Evolutionary conservation across 2,888 invertebrate genomes (phyloP), one percentile per base, ranked within the genome.

Genomic region (Pandemis heparana): DNA sequence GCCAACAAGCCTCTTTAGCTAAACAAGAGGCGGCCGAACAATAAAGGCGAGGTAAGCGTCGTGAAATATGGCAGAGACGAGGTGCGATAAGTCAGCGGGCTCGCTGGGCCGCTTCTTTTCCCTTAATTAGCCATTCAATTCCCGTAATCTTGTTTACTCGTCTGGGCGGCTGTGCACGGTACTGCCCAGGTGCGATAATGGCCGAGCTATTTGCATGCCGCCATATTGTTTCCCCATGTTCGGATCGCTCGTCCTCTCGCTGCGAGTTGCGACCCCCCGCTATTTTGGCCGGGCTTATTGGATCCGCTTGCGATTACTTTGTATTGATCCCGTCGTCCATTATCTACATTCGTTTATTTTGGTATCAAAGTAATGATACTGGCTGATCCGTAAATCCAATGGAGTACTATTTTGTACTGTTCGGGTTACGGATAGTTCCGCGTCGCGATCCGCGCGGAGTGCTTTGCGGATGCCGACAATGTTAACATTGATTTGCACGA

Each of bases 141-240:
- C 93, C 90, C 94, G 94, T 94, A 94, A 93, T 94, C 92, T 94
- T 94, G 94, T 94, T 94, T 92, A 92, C 93, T 91, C 90, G 92
- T 85, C 87, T 90, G 87, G 82, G 85, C 84, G 86, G 87, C 87
- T 85, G 86, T 56, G 72, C 68, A 62, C 72, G 72, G 84, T 85
- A 89, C 92, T 91, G 92, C 89, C 92, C 94, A 94, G 94, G 94
- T 94, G 94, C 92, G 94, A 94, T 94, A 94, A 94, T 94, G 92
- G 94, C 90, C 89, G 89, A 87, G 92, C 90, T 93, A 94, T 94
- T 94, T 94, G 94, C 94, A 94, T 94, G 94, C 94, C 92, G 94
- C 94, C 94, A 94, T 94, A 92, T 92, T 94, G 94, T 91, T 91
- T 90, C 87, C 89, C 93, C 91, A 89, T 92, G 91, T 88, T 92